Percentiles rank a stretch among this genome's conserved stretches.
These are phyloP conservation scores for Stichopus horrens DNA, from an alignment of 53 echinoderm and acorn worm genomes.

Conservation along the genomic window DNA sequence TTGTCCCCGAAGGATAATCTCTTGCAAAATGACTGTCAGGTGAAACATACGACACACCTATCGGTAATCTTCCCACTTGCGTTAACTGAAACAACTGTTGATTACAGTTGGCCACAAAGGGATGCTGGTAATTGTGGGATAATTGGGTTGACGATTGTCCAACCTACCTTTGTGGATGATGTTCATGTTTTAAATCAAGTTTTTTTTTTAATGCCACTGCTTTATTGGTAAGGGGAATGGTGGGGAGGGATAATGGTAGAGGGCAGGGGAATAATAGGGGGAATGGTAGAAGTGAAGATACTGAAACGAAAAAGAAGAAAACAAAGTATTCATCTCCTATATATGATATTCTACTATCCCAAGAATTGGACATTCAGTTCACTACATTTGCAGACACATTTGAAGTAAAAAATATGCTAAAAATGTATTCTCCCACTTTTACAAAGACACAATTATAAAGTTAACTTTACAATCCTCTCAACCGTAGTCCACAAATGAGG, in stretches of 20 bases:
- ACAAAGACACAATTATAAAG: conserved; percentile 14
- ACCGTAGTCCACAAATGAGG: not conserved
- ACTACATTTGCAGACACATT: conserved; percentile 17
- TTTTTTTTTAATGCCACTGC: too few species aligned
- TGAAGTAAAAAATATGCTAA: not conserved
- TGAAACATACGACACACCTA: too few species aligned
- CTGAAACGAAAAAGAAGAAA: not conserved
- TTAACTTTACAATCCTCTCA: not conserved
- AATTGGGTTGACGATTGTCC: too few species aligned
- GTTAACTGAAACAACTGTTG: too few species aligned
- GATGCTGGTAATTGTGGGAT: too few species aligned
- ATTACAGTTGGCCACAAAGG: too few species aligned
- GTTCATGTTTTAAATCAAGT: too few species aligned
- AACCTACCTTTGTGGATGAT: too few species aligned
- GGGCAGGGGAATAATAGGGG: not conserved
- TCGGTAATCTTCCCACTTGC: too few species aligned
- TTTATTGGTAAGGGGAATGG: not conserved
- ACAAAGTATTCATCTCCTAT: not conserved
- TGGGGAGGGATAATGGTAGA: not conserved
- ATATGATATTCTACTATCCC: conserved; percentile 22
- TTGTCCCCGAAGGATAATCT: too few species aligned
- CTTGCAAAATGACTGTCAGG: too few species aligned
- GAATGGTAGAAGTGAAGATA: not conserved
- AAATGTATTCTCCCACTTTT: not conserved
- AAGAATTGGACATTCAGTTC: conserved; percentile 31